Conservation (phyloP, 2,113 vertebrate genomes). For the Porphyrio hochstetteri region DNA sequence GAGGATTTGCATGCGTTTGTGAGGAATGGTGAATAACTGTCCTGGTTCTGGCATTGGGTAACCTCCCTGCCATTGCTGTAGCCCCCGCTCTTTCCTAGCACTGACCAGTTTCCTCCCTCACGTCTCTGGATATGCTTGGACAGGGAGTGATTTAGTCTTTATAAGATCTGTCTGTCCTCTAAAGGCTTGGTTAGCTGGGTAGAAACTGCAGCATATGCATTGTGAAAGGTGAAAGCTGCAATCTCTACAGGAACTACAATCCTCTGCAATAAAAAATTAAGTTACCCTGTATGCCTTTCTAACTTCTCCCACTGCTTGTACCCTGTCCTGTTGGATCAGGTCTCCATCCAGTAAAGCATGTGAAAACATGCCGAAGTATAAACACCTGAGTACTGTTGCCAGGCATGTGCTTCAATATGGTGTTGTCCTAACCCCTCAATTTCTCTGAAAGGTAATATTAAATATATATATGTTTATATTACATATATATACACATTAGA, state of each 20-base stretch:
- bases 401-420: neutral
- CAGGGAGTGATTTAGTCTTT: neutral
- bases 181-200: neutral
- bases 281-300: neutral
- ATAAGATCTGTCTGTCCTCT: neutral
- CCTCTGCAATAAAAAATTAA: neutral
- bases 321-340: neutral
- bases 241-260: neutral
- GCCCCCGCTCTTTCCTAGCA: accelerated
- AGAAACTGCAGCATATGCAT: neutral
- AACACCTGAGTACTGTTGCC: neutral
- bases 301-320: neutral
- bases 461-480: neutral
- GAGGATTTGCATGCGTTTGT: neutral
- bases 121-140: neutral
- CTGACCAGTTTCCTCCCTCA: neutral
- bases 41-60: neutral
- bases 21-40: neutral
- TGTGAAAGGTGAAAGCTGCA: neutral
- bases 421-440: neutral
- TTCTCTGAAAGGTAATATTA: neutral
- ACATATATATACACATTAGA: neutral
- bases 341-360: neutral
- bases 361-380: neutral
- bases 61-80: neutral